Evolutionary conservation across 2,113 vertebrate species (phyloP).

Genomic region (Sakesphorus luctuosus): DNA sequence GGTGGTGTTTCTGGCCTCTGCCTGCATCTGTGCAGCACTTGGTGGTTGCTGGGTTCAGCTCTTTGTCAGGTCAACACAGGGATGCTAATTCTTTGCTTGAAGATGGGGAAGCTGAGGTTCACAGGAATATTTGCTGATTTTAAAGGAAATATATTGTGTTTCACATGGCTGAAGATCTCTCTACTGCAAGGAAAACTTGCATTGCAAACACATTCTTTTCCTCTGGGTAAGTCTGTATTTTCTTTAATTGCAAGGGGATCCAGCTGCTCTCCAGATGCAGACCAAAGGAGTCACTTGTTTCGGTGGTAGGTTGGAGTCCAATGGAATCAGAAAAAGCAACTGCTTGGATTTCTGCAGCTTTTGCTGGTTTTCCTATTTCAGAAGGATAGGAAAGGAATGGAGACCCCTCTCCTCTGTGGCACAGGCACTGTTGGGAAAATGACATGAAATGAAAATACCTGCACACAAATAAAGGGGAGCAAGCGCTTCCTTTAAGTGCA

Average conservation of each 20-base stretch:
- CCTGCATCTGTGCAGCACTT: background rate
- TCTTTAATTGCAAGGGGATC: background rate
- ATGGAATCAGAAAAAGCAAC: background rate
- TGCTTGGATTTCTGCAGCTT: slow-evolving; percentile 4
- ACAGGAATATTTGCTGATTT: background rate
- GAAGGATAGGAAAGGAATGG: background rate
- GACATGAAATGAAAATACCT: background rate
- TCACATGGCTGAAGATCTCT: background rate
- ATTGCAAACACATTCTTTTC: background rate
- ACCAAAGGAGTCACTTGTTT: background rate
- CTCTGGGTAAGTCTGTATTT: background rate
- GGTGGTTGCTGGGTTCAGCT: background rate
- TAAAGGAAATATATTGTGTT: background rate
- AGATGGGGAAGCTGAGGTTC: background rate
- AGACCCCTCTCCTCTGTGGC: background rate
- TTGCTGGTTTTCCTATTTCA: background rate
- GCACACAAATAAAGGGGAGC: background rate
- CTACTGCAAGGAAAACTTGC: background rate
- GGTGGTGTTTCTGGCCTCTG: background rate
- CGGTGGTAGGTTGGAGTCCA: background rate
- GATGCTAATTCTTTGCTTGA: background rate
- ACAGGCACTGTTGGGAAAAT: background rate
- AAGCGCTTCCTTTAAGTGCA: background rate
- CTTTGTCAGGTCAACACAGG: fast-evolving
- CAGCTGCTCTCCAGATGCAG: background rate